Percentiles rank a stretch among this genome's conserved stretches.
Conservation (phyloP, 2,113 vertebrate genomes). For the Setophaga coronata region DNA sequence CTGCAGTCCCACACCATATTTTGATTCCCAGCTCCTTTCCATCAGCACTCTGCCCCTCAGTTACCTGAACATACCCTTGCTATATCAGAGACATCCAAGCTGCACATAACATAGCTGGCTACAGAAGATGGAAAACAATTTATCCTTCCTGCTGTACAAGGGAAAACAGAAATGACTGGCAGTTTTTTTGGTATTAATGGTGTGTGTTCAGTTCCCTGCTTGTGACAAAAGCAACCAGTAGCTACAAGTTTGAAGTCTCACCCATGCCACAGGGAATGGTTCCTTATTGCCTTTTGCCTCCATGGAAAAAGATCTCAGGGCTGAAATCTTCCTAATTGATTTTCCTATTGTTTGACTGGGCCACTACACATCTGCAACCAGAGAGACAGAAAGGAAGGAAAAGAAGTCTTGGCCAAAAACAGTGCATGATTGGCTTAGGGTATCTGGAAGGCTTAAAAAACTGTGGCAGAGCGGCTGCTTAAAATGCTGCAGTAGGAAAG, state of each 20-base stretch:
- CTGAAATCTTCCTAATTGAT: neutral
- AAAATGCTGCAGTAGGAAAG: neutral
- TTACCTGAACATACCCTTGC: neutral
- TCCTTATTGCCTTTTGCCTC: neutral
- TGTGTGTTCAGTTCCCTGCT: neutral
- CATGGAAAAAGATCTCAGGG: neutral
- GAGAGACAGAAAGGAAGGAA: neutral
- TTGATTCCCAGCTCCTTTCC: neutral
- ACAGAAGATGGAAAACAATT: neutral
- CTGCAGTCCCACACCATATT: neutral
- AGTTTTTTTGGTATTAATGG: neutral
- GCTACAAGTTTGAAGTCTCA: neutral
- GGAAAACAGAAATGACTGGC: neutral
- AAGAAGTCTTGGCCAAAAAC: neutral
- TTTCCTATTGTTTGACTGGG: neutral
- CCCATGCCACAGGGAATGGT: neutral
- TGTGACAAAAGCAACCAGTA: neutral
- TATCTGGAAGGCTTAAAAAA: neutral
- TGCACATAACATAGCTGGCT: neutral
- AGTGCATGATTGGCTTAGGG: neutral
- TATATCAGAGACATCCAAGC: accelerated
- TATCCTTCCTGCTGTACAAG: neutral
- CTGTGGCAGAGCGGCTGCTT: neutral
- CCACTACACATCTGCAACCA: neutral
- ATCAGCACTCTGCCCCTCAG: neutral